Evolutionary conservation across 2,888 invertebrate genomes (phyloP), one percentile per base, ranked within the genome.

Genomic region (Spilosoma lubricipeda): DNA sequence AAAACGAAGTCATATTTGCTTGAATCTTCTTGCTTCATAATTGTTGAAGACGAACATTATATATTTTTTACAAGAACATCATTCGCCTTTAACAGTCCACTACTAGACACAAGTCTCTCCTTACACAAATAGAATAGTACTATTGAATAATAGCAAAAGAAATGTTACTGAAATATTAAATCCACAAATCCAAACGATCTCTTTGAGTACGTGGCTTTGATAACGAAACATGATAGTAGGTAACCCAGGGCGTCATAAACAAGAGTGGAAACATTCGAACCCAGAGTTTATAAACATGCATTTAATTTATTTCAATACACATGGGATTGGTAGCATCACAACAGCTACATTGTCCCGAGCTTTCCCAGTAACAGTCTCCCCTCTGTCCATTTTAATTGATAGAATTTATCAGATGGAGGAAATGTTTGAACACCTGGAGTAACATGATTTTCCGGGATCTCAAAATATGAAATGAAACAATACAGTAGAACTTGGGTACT

Each of bases 281-380:
- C 63, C 30, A 63, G 30, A 59, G 18, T 18, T 30, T 63, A 3
- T 27, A 63, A 63, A 63, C 59, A 63, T 30, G 59, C 30, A 63
- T 63, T 27, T 63, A 63, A 63, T 63, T 63, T 63, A 63, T 63
- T 30, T 63, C 18, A 63, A 63, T 63, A 13, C 59, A 63, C 59
- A 27, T 13, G 59, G 59, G 59, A 27, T 15, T 27, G 30, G 30
- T 27, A 27, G 63, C 15, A 63, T 18, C 30, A 63, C 63, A 63
- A 30, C 59, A 59, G n/a, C 59, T 59, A 59, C 13, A 27, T 59
- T 59, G 59, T 59, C 59, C 27, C 27, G 1, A 59, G 27, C 59
- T 9, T 13, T 59, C 27, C 59, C 30, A 4, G 15, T 27, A 59
- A 27, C 15, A 27, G 27, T 27, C 15, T 59, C 59, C 59, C 59